A percentile compares a stretch with the other conserved stretches of the same genome.
Conservation (phyloP, 2,113 vertebrate species). For the Ceuthmochares aereus region DNA sequence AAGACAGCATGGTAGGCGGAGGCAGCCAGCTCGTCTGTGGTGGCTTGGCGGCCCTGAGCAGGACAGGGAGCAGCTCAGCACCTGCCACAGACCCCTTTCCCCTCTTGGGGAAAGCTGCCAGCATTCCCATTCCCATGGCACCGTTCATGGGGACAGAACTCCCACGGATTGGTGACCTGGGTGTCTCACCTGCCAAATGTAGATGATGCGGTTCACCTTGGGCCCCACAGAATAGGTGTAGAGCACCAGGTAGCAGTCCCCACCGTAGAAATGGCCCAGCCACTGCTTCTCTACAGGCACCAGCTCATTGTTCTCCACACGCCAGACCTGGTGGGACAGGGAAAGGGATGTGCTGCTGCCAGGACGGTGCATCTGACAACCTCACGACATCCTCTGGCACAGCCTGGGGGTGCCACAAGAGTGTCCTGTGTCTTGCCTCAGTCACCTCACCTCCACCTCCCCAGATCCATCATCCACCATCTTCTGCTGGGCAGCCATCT, state of each 20-base stretch:
- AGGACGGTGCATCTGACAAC: background rate
- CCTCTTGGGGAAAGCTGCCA: background rate
- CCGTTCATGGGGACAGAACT: background rate
- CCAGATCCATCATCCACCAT: conserved; percentile 90
- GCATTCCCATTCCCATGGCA: background rate
- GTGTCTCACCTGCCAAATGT: conserved; percentile 88
- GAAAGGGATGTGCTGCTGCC: accelerated
- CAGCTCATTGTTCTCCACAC: conserved; percentile 81
- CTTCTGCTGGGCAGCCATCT: conserved; percentile 85
- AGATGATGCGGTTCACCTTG: conserved; percentile 85
- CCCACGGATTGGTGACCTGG: background rate
- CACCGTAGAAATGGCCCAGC: conserved; percentile 87
- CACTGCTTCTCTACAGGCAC: conserved; percentile 82
- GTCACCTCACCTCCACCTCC: conserved; percentile 63
- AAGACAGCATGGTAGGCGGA: conserved; percentile 82
- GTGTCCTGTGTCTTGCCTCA: accelerated
- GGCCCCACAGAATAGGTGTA: conserved; percentile 83
- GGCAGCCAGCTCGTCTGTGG: conserved; percentile 80
- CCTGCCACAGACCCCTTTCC: accelerated
- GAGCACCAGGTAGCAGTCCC: conserved; percentile 89
- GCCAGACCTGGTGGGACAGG: conserved; percentile 79
- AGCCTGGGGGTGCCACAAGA: accelerated
- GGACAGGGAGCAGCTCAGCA: background rate
- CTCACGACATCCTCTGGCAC: accelerated
- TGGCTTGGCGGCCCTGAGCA: conserved; percentile 84